Evolutionary conservation across 2,888 invertebrate species (phyloP).

Genomic region (Plutella xylostella): DNA sequence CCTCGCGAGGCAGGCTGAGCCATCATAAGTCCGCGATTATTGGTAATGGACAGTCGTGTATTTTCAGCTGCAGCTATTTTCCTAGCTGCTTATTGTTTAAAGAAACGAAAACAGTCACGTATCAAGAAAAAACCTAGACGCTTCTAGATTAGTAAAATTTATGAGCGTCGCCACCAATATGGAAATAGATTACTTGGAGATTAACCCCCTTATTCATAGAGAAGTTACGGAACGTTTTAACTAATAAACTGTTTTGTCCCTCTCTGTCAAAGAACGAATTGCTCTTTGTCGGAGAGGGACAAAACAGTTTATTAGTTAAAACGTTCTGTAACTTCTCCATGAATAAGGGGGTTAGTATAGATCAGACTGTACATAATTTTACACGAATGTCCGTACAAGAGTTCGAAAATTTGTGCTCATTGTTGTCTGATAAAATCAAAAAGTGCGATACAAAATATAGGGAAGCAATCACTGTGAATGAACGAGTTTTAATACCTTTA

Average conservation of each 20-base stretch:
- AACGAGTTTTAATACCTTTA: constrained; percentile 1
- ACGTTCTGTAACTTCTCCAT: no score
- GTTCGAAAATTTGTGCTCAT: not conserved
- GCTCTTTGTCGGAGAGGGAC: no score
- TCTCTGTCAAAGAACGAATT: no score
- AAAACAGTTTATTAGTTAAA: no score
- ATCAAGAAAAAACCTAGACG: constrained; percentile 19
- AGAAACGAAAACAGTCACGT: constrained; percentile 19
- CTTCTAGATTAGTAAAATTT: constrained; percentile 18
- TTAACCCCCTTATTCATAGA: no score
- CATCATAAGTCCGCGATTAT: constrained; percentile 18
- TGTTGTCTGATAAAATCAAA: not conserved
- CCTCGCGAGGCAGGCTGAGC: constrained; percentile 20
- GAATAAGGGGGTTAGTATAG: no score
- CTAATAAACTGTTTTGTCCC: no score
- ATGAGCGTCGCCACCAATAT: constrained; percentile 18
- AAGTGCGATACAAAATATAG: constrained; percentile 1
- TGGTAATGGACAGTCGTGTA: constrained; percentile 20
- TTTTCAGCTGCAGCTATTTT: constrained; percentile 21
- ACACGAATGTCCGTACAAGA: not conserved
- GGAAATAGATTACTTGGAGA: constrained; percentile 13
- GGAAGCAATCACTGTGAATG: not conserved
- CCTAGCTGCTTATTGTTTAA: constrained; percentile 17
- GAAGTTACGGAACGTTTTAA: no score
- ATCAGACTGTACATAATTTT: constrained; percentile 8